Conservation (phyloP, 2,888 invertebrate genomes). For the Prostheceraeus crozeri region DNA sequence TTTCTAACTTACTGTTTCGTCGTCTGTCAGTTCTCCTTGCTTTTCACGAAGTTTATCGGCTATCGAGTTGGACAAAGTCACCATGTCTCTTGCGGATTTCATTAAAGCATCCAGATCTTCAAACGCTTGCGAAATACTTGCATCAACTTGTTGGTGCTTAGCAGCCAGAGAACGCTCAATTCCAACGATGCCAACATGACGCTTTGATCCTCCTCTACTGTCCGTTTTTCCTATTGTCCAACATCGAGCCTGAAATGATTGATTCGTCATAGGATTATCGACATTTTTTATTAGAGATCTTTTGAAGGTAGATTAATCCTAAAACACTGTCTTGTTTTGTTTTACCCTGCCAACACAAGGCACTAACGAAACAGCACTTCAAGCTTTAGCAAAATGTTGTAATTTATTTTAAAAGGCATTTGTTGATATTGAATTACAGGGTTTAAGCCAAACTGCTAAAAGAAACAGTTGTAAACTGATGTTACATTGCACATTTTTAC, state of each 20-base stretch:
- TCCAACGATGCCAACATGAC: constrained; percentile 72
- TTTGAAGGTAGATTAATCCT: no score
- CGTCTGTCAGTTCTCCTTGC: constrained; percentile 6
- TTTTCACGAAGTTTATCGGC: constrained; percentile 58
- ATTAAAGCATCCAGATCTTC: constrained; percentile 88
- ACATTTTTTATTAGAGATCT: no score
- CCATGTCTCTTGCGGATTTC: constrained; percentile 89
- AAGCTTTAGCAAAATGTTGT: no score
- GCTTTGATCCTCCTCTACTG: constrained; percentile 30
- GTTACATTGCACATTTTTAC: no score
- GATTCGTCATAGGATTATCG: background rate
- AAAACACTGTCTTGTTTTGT: no score
- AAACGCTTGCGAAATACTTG: constrained; percentile 83
- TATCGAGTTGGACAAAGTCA: constrained; percentile 77
- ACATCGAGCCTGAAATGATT: background rate
- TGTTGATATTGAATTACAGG: no score
- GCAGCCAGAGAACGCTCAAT: constrained; percentile 85
- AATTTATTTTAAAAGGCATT: no score
- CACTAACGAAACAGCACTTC: no score
- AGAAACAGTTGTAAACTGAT: no score
- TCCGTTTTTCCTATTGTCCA: constrained; percentile 19
- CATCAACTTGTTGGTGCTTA: constrained; percentile 79
- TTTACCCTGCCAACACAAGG: no score
- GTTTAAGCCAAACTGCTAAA: no score
- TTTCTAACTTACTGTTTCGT: no score